These are phyloP conservation scores for Excalfactoria chinensis DNA, from an alignment of 2,113 vertebrate species.

Conservation along the genomic window DNA sequence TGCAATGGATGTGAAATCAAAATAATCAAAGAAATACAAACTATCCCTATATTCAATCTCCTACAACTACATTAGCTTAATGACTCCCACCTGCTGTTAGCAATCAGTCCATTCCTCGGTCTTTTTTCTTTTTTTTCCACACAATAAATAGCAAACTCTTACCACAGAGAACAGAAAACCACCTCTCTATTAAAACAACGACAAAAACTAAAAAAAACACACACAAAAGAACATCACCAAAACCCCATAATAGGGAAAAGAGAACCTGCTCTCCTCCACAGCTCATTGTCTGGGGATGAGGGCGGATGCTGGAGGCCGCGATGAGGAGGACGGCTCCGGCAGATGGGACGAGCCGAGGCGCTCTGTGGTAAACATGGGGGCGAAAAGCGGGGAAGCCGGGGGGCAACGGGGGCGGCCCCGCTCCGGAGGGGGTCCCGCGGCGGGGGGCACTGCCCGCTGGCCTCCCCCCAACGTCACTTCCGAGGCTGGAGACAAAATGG, in stretches of 20 bases:
- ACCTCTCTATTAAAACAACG: neutral
- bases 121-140: neutral
- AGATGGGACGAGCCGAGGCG: neutral
- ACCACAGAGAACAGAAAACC: neutral
- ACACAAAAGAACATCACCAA: neutral
- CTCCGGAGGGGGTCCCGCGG: neutral
- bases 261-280: neutral
- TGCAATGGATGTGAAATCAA: neutral
- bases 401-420: neutral
- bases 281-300: neutral
- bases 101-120: neutral
- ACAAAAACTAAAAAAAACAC: no score
- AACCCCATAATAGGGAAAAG: neutral
- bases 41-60: neutral
- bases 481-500: constrained; percentile 76
- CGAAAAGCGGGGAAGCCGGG: neutral
- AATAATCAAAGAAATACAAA: neutral
- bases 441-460: neutral
- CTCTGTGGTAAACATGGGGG: neutral
- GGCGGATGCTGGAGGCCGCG: neutral
- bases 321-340: neutral
- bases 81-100: neutral
- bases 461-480: constrained; percentile 47
- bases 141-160: neutral
- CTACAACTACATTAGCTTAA: neutral